Percentiles rank a stretch among this genome's conserved stretches.
Evolutionary conservation across 1,140 invertebrate species (phyloP).

Genomic region (Dolichoris vasculosae): DNA sequence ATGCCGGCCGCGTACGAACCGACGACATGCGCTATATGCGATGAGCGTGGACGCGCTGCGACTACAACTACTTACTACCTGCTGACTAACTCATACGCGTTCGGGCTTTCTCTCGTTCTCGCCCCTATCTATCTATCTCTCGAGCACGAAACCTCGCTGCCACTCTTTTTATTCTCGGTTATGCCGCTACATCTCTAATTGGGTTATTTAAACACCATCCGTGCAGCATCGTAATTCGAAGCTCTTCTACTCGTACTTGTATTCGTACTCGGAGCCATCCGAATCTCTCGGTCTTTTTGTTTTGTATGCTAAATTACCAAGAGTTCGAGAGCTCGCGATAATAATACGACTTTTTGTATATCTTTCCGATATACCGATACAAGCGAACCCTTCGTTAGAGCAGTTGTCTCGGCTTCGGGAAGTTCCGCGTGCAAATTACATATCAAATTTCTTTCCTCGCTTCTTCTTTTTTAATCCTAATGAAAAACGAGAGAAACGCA

Average conservation of each 20-base stretch:
- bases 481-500: neutral
- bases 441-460: no score
- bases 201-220: slow-evolving; percentile 7
- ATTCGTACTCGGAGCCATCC: neutral
- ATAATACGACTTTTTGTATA: no score
- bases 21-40: neutral
- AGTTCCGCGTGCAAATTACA: no score
- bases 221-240: neutral
- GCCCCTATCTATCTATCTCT: neutral
- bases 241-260: neutral
- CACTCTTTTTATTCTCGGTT: no score
- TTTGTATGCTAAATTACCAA: neutral
- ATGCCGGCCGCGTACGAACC: slow-evolving; percentile 24
- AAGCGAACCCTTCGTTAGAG: no score
- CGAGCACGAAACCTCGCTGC: neutral
- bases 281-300: neutral
- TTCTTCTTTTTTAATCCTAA: neutral
- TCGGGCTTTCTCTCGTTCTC: neutral
- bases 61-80: neutral
- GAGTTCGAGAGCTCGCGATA: neutral
- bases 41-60: neutral
- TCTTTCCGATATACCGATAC: neutral
- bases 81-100: neutral
- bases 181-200: neutral
- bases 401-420: no score